These are phyloP conservation scores for Acridotheres tristis DNA, from an alignment of 2,797 vertebrate species.

Conservation along the genomic window DNA sequence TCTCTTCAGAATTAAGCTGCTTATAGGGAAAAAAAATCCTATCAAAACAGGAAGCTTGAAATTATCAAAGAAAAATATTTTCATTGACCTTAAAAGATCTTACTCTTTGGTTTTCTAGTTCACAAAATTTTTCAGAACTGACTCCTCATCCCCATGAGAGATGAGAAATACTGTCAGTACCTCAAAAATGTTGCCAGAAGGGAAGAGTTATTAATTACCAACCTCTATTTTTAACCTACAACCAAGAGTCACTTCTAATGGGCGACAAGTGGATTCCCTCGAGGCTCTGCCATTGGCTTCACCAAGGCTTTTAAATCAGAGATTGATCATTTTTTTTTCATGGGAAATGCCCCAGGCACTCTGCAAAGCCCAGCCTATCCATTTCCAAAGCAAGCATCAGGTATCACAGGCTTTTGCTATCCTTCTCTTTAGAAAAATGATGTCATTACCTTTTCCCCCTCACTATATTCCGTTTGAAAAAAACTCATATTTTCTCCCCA, in stretches of 20 bases:
- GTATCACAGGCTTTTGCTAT: neutral
- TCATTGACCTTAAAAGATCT: slow-evolving; percentile 49
- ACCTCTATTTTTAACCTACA: slow-evolving; percentile 25
- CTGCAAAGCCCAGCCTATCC: neutral
- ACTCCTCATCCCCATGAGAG: slow-evolving; percentile 7
- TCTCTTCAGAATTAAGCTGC: slow-evolving; percentile 26
- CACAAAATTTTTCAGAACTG: slow-evolving; percentile 31
- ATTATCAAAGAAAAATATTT: slow-evolving; percentile 67
- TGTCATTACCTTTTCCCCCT: neutral
- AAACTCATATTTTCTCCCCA: neutral
- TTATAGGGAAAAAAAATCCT: neutral
- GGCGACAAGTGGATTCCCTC: neutral
- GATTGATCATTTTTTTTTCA: neutral
- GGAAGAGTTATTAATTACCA: slow-evolving; percentile 3
- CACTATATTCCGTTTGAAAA: neutral
- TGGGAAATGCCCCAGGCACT: neutral
- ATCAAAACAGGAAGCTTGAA: slow-evolving; percentile 59
- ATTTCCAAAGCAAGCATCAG: neutral
- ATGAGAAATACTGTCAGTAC: slow-evolving; percentile 37
- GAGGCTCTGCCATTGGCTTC: neutral
- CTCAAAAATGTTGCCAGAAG: slow-evolving; percentile 20
- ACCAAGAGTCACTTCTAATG: neutral
- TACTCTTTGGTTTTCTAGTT: slow-evolving; percentile 20
- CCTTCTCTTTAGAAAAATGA: neutral
- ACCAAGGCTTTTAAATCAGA: neutral